Conservation (phyloP, 2,797 vertebrate genomes). For the Myiothlypis chrysogaster region DNA sequence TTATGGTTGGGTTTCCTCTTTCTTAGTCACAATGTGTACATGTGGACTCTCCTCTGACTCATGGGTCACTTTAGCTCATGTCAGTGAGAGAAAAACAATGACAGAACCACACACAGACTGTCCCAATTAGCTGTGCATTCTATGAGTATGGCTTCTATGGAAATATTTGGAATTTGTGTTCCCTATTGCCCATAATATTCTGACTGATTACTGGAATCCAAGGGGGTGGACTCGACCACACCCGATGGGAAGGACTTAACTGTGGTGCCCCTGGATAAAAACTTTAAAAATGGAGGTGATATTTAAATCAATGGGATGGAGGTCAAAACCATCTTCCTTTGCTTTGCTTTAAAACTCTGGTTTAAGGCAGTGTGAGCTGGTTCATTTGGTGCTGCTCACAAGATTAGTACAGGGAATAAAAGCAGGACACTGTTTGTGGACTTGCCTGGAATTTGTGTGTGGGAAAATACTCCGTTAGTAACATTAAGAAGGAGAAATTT, state of each 20-base stretch:
- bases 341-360: not conserved
- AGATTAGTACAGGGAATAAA: not conserved
- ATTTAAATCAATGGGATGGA: not conserved
- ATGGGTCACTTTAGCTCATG: not conserved
- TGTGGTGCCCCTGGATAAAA: not conserved
- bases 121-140: not conserved
- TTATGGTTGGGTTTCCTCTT: not conserved
- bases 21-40: not conserved
- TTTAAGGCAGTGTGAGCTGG: not conserved
- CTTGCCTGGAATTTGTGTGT: not conserved
- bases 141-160: not conserved
- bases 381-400: not conserved
- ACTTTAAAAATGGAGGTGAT: not conserved
- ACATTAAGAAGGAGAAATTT: not conserved
- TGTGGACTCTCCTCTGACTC: not conserved
- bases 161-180: not conserved
- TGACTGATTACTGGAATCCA: not conserved
- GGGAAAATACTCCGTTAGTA: not conserved
- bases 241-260: not conserved
- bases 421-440: fast-evolving
- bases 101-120: not conserved
- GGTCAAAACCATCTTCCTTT: not conserved
- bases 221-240: not conserved
- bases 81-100: not conserved
- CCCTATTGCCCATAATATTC: not conserved